Percentiles rank a stretch among this genome's conserved stretches.
Conservation (phyloP, 2,113 vertebrate species). For the Centropus unirufus region DNA sequence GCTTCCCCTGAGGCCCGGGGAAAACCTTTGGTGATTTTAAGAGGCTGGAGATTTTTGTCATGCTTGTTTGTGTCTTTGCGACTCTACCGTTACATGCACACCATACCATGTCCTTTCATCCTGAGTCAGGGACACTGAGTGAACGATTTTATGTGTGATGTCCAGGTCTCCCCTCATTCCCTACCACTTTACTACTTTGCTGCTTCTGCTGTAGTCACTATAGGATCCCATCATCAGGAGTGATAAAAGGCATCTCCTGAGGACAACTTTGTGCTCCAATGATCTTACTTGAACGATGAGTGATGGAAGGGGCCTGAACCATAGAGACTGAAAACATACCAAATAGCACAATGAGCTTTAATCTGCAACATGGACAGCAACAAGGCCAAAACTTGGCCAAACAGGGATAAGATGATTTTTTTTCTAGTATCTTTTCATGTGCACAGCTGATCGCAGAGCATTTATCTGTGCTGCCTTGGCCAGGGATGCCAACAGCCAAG, state of each 20-base stretch:
- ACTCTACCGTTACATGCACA: background rate
- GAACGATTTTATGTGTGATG: background rate
- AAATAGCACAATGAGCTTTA: background rate
- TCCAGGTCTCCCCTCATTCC: background rate
- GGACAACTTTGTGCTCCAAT: fast-evolving
- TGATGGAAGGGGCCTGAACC: background rate
- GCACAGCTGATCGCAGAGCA: background rate
- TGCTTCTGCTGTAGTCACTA: background rate
- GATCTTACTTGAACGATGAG: fast-evolving
- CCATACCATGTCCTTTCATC: background rate
- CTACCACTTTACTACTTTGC: background rate
- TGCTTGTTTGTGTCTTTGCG: fast-evolving
- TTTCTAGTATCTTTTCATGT: background rate
- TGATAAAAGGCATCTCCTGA: background rate
- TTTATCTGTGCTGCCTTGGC: background rate
- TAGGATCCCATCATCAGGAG: background rate
- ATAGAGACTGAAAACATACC: background rate
- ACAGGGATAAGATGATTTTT: background rate
- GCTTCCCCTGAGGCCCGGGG: background rate
- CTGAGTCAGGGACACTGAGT: background rate
- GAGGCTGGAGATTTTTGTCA: background rate
- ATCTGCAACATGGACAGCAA: background rate
- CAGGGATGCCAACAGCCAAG: background rate
- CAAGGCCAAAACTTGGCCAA: background rate
- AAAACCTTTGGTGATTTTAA: background rate